Percentiles rank a stretch among this genome's conserved stretches.
phyloP scores from a whole-genome alignment of 2,797 vertebrate genomes.

The Sorex maritimensis region DNA sequence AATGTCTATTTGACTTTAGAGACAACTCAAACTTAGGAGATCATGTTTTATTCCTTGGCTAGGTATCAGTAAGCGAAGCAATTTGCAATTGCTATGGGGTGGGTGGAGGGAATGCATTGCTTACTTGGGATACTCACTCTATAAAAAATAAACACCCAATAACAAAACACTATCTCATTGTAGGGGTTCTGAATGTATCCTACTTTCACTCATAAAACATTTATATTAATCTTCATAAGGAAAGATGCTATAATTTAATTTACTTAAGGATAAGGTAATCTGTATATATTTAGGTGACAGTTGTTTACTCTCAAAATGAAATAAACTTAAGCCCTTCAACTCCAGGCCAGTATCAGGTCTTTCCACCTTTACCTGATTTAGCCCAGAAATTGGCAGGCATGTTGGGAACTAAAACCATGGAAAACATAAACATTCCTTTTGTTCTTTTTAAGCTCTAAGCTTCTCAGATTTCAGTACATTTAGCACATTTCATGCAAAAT shows the following conservation, averaged over 20 bases:
- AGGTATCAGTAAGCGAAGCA: neutral
- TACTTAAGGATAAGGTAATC: constrained; percentile 41
- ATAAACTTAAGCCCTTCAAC: neutral
- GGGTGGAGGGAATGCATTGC: neutral
- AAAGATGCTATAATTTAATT: neutral
- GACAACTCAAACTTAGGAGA: neutral
- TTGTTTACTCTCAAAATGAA: constrained; percentile 30
- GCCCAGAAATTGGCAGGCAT: neutral
- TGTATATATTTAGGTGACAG: neutral
- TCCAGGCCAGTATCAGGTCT: neutral
- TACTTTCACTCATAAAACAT: neutral
- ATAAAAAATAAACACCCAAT: neutral
- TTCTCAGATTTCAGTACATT: constrained; percentile 42
- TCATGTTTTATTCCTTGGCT: constrained; percentile 20
- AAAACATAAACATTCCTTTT: neutral
- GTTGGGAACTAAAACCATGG: neutral
- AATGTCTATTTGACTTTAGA: constrained; percentile 11
- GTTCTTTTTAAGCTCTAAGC: neutral
- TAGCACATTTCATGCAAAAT: neutral
- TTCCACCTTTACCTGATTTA: neutral
- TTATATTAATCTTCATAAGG: neutral
- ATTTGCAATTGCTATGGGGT: too few relatives aligned
- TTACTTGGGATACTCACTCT: neutral
- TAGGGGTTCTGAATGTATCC: neutral
- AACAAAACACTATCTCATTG: neutral